Base-by-base conservation (phyloP, 2,113 vertebrate genomes). In the Solea senegalensis region DNA sequence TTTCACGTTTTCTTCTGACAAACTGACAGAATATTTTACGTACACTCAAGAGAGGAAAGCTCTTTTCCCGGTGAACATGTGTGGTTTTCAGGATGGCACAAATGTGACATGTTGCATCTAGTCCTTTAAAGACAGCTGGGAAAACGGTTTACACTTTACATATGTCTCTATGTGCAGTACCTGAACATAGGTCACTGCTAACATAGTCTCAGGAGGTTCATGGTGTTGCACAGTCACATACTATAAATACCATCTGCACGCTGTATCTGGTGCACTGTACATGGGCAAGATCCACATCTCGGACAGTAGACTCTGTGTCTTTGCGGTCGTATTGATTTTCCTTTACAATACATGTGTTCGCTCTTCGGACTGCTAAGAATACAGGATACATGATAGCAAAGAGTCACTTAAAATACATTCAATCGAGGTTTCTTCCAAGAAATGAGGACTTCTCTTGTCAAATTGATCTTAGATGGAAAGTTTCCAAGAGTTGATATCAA, bases 101-200 rank as follows among this genome's bases (percentile, higher is more conserved):
- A 78, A 89, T 74, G 77, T 90, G 91, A 91, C 87, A 86, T 79
- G 75, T 83, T 66, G 76, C 77, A 90, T 87, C 65, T 74, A 55
- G 27, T 74, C 69, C 80, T 73, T 63, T 45, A 49, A 69, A 67
- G 55, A 68, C 66, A 70, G 21, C 26, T 63, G 46, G 63, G 43
- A 56, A 60, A 55, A 64, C 51, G 43, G 67, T 43, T 59, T 56
- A 71, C 73, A 44, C 63, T 41, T 7, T 40, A 12, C 8, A 12
- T 45, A 5, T 45, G 44, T 45, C 3, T 84, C 54, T 82, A 61
- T 72, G 69, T 55, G 56, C 41, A 50, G 41, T 68, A 67, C 76
- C 57, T 77, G 50, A 54, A 78, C 76, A 69, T 15, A 82, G 82
- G 57, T 78, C 84, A 85, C 4, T 65, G 79, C 62, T 63, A 68